Evolutionary conservation across 2,888 invertebrate species (phyloP).

Genomic region (Aromia moschata): DNA sequence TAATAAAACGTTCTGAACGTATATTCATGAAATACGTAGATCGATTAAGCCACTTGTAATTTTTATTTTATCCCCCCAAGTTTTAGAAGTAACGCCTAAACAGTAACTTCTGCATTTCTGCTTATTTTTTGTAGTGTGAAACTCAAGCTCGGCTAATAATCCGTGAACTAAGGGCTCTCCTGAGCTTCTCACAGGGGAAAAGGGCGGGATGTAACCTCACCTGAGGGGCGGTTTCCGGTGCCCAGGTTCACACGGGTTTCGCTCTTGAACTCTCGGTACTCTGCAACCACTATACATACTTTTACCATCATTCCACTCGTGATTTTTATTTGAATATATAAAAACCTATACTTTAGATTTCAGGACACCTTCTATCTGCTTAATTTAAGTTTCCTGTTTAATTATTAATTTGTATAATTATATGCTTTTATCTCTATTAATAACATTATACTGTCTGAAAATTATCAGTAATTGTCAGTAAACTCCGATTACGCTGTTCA

Average conservation of each 20-base stretch:
- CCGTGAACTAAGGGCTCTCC: slow-evolving; percentile 59
- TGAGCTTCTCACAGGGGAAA: slow-evolving; percentile 58
- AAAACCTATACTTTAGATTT: no score
- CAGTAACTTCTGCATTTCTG: slow-evolving; percentile 10
- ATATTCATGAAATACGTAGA: not conserved
- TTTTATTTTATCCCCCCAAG: not conserved
- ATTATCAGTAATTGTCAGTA: no score
- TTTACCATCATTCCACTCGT: slow-evolving; percentile 23
- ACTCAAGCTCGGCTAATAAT: slow-evolving; percentile 59
- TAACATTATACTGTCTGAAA: no score
- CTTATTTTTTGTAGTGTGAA: slow-evolving; percentile 51
- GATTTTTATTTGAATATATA: slow-evolving; percentile 17
- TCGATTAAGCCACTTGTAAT: not conserved
- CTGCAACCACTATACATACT: slow-evolving; percentile 24
- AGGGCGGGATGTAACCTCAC: slow-evolving; percentile 54
- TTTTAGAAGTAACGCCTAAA: slow-evolving; percentile 3
- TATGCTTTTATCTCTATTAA: no score
- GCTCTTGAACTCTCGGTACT: slow-evolving; percentile 30
- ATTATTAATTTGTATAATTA: no score
- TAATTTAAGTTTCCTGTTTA: no score
- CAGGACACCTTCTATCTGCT: no score
- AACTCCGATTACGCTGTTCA: no score
- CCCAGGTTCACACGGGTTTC: slow-evolving; percentile 58
- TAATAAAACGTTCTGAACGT: not conserved
- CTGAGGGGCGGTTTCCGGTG: slow-evolving; percentile 62